phyloP scores from a whole-genome alignment of 1,140 invertebrate genomes.

The Drosophila equinoxialis region DNA sequence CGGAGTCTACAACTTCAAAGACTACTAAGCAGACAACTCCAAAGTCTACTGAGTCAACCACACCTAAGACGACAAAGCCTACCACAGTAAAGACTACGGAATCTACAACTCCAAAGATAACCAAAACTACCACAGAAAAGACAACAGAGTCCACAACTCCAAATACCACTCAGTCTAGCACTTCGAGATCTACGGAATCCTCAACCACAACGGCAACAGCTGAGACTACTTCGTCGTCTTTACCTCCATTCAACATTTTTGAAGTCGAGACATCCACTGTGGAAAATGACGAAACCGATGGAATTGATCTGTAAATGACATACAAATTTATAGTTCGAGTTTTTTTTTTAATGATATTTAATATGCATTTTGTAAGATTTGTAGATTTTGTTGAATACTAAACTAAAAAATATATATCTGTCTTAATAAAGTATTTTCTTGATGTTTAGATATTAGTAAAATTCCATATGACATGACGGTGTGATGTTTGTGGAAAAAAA shows the following conservation, averaged over 20 bases:
- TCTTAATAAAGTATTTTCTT: neutral
- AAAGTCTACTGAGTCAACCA: no score
- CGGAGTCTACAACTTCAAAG: neutral
- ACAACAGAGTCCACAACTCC: neutral
- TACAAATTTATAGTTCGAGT: neutral
- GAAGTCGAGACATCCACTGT: neutral
- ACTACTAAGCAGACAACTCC: no score
- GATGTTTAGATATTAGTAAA: neutral
- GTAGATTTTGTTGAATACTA: neutral
- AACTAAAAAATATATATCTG: neutral
- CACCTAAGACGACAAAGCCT: no score
- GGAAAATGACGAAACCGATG: neutral
- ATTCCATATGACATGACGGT: neutral
- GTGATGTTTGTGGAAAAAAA: neutral
- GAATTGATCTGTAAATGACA: neutral
- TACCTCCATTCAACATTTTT: constrained; percentile 48
- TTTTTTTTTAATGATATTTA: neutral
- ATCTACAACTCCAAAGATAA: neutral
- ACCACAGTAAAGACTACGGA: neutral
- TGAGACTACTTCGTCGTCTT: constrained; percentile 11
- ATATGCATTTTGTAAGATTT: neutral
- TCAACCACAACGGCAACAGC: neutral
- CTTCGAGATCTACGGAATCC: neutral
- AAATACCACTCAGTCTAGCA: neutral
- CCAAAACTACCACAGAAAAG: constrained; percentile 15